Evolutionary conservation across 2,797 vertebrate genomes (phyloP).

Genomic region (Myoxocephalus aenaeus): DNA sequence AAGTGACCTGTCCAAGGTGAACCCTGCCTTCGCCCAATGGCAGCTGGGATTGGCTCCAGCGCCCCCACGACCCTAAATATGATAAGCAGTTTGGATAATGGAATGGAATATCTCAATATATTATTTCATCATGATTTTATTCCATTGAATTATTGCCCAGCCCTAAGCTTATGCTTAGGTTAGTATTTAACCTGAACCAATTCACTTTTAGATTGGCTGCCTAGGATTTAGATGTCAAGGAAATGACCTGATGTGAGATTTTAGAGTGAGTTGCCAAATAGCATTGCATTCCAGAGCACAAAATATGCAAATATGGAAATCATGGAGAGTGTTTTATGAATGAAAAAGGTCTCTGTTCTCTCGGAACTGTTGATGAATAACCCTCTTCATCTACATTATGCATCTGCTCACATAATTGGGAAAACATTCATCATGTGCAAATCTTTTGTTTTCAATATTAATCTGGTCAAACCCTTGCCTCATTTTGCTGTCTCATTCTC

Average conservation of each 20-base stretch:
- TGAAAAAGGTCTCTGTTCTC: background rate
- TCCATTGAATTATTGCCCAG: too few species aligned
- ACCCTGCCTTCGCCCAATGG: too few species aligned
- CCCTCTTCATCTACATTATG: background rate
- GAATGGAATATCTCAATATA: too few species aligned
- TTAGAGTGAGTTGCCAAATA: background rate
- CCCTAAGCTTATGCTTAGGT: background rate
- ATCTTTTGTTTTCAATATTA: background rate
- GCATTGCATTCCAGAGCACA: background rate
- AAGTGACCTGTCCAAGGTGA: too few species aligned
- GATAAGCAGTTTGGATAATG: too few species aligned
- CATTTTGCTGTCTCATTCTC: slow-evolving; percentile 10
- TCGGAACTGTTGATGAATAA: background rate
- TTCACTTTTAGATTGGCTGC: background rate
- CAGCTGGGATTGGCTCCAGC: too few species aligned
- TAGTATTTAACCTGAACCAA: background rate
- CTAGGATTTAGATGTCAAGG: background rate
- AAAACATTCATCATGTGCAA: background rate
- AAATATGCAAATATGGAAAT: background rate
- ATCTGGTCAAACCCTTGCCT: background rate
- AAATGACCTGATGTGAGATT: background rate
- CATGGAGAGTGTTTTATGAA: background rate
- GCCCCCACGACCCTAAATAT: too few species aligned
- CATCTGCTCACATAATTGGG: background rate
- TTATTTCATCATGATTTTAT: too few species aligned